Evolutionary conservation across 1,140 invertebrate species (phyloP), one percentile per base, ranked within the genome.

Genomic region (Heliconius congener): DNA sequence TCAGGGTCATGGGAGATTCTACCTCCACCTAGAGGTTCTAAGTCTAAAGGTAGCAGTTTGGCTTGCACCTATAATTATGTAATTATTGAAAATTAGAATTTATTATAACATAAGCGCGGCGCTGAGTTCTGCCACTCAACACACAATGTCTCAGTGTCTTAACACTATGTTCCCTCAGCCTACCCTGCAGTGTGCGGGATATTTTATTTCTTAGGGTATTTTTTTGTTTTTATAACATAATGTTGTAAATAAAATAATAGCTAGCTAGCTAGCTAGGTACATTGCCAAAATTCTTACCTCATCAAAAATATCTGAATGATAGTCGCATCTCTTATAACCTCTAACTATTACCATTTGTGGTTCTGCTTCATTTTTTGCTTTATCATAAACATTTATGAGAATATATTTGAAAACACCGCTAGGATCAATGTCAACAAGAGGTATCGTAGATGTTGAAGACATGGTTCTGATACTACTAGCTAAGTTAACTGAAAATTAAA

Each of bases 371-470:
- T 82, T 75, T 82, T 88, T 86, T 66, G 89, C 81, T 81, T 89
- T 88, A 27, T 90, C 88, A 78, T 92, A 91, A 1, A 98, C 96
- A 87, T 97, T 96, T 30, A 98, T 96, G 52, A 99, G 94, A 86
- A 99, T 97, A 84, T 99, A 99, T 90, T 99, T 99, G 90, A 98
- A 99, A 71, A 96, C 96, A 37, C 98, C 98, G 76, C 91, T 88
- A 19, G 95, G 93, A 88, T 98, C 98, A 85, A 98, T 98, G 79
- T 98, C 97, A 19, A 98, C 98, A 85, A 97, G 96, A 3, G 96
- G 95, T 79, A 98, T 77, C 16, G 81, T 76, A 39, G 66, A 76
- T 57, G 78, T 39, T 72, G 82, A 73, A 39, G 88, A 83, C 90
- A 93, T 92, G 71, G 80, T 90, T 78, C 60, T 80, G 27, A 77